phyloP scores from a whole-genome alignment of 2,888 invertebrate species.

The Rotaria macrura region DNA sequence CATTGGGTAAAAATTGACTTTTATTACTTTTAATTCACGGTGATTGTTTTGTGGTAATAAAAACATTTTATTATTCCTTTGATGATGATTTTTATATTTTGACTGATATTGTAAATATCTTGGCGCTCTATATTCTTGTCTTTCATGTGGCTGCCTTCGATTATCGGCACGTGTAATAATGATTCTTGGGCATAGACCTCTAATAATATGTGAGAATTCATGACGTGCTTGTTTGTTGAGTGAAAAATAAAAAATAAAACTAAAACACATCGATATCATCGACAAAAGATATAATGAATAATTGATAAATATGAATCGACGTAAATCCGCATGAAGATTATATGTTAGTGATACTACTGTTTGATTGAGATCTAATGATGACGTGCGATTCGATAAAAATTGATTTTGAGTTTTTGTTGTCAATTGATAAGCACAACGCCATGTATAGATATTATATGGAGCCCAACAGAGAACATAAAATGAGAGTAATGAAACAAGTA shows the following conservation, averaged over 20 bases:
- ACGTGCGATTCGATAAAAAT: background rate
- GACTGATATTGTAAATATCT: background rate
- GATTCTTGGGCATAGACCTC: background rate
- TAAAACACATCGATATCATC: background rate
- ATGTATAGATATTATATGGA: constrained; percentile 4
- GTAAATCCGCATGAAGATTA: background rate
- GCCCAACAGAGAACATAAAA: constrained; percentile 20
- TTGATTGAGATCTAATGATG: background rate
- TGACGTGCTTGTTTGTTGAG: background rate
- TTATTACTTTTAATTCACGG: background rate
- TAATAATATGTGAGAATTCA: background rate
- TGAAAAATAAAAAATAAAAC: constrained; percentile 7
- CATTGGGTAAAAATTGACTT: background rate
- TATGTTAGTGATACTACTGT: background rate
- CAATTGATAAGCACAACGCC: background rate
- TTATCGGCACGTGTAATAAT: too few species aligned
- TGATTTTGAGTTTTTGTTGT: background rate
- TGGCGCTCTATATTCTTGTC: background rate
- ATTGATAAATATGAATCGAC: background rate
- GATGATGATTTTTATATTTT: background rate
- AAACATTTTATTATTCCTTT: background rate
- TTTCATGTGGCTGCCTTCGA: too few species aligned
- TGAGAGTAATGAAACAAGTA: background rate
- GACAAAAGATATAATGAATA: constrained; percentile 20
- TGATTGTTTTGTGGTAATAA: background rate